phyloP scores from a whole-genome alignment of 2,888 invertebrate genomes.

The Meiosimyza decipiens region DNA sequence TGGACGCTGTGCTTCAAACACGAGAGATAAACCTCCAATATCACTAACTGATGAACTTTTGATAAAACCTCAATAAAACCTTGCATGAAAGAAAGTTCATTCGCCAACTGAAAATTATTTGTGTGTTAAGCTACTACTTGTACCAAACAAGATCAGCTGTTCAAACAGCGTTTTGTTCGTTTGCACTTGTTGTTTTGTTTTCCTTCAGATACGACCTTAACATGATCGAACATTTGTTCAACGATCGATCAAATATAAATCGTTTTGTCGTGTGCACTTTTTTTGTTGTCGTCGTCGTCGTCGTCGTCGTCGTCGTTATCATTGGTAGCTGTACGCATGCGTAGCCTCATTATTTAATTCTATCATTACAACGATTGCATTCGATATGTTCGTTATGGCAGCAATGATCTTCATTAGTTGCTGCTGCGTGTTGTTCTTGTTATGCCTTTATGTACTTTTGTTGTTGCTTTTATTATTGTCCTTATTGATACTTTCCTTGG shows the following conservation, averaged over 20 bases:
- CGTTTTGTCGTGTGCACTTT: constrained; percentile 3
- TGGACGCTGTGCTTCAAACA: no score
- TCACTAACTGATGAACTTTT: no score
- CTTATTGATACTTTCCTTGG: no score
- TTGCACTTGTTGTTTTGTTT: neutral
- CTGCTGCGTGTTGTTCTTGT: neutral
- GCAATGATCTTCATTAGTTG: constrained; percentile 18
- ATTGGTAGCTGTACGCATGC: neutral
- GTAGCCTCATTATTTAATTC: constrained; percentile 18
- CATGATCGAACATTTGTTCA: no score
- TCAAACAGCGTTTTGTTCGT: neutral
- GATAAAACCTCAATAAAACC: no score
- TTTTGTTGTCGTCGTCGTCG: neutral
- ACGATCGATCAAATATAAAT: no score
- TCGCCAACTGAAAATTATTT: no score
- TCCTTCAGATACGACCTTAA: neutral
- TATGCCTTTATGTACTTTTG: no score
- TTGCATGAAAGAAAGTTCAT: no score
- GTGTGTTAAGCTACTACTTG: neutral
- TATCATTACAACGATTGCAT: neutral
- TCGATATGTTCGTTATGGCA: constrained; percentile 15
- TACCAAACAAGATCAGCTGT: constrained; percentile 15
- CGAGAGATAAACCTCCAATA: no score
- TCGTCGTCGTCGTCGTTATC: neutral
- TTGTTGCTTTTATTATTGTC: no score